Evolutionary conservation across 2,113 vertebrate genomes (phyloP).

Genomic region (Hemiprocne comata): DNA sequence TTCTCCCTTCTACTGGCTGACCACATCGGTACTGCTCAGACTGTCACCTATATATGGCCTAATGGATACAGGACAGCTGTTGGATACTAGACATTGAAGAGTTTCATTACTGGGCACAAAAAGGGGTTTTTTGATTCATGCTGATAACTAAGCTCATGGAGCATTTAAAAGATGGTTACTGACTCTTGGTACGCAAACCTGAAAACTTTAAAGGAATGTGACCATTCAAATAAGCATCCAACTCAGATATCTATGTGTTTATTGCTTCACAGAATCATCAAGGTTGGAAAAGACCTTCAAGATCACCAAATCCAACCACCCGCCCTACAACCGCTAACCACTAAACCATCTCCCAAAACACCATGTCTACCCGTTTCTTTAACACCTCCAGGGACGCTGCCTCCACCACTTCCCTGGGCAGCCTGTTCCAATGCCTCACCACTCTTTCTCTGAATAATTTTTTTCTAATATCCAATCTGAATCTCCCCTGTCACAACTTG

Average conservation of each 20-base stretch:
- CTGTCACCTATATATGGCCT: background rate
- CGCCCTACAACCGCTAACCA: too few relatives aligned
- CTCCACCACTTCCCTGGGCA: too few relatives aligned
- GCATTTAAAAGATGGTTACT: background rate
- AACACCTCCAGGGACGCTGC: too few relatives aligned
- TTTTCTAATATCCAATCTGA: too few relatives aligned
- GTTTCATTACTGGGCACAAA: background rate
- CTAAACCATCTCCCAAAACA: too few relatives aligned
- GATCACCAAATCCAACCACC: too few relatives aligned
- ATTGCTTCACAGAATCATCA: background rate
- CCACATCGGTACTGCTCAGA: background rate
- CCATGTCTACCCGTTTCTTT: too few relatives aligned
- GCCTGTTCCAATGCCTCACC: too few relatives aligned
- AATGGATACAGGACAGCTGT: background rate
- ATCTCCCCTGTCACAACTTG: too few relatives aligned
- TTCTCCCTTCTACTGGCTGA: background rate
- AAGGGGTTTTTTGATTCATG: background rate
- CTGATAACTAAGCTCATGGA: background rate
- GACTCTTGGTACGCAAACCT: background rate
- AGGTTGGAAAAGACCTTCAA: too few relatives aligned
- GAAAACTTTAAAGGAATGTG: background rate
- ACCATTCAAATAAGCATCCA: background rate
- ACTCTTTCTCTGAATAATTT: too few relatives aligned
- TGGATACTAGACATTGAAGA: background rate
- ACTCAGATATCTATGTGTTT: background rate